Percentiles rank a stretch among this genome's conserved stretches.
phyloP scores from a whole-genome alignment of 1,140 invertebrate genomes.

The Calliphora vicina region DNA sequence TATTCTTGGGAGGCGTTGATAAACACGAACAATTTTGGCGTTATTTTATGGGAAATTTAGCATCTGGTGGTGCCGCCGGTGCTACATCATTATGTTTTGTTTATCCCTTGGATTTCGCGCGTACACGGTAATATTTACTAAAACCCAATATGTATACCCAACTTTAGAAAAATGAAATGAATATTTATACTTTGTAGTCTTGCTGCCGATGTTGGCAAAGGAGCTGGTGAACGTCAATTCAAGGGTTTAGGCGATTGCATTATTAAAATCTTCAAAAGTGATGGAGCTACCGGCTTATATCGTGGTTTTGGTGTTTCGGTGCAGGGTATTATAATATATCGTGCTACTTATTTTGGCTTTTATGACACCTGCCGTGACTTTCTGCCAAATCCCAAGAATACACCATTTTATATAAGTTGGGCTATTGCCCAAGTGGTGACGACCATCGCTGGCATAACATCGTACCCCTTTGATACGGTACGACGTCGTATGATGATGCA shows the following conservation, averaged over 20 bases:
- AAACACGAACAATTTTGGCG: conserved; percentile 88
- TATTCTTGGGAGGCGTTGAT: conserved; percentile 84
- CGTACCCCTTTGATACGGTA: conserved; percentile 95
- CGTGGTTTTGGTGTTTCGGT: conserved; percentile 93
- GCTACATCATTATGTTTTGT: conserved; percentile 93
- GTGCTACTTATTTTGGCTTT: conserved; percentile 94
- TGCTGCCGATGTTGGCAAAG: conserved; percentile 86
- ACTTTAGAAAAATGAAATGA: background rate
- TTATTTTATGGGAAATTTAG: conserved; percentile 87
- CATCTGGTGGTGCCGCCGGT: conserved; percentile 92
- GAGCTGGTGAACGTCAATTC: conserved; percentile 81
- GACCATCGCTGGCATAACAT: conserved; percentile 85
- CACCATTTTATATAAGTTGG: conserved; percentile 85
- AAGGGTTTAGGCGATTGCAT: conserved; percentile 87
- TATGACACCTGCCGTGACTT: conserved; percentile 92
- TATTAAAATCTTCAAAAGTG: conserved; percentile 85
- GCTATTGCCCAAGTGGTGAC: conserved; percentile 87
- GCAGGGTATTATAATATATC: conserved; percentile 88
- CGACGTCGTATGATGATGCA: conserved; percentile 95
- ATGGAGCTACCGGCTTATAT: conserved; percentile 88
- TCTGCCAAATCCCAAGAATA: conserved; percentile 85
- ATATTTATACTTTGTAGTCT: conserved; percentile 65
- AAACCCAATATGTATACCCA: too few relatives aligned
- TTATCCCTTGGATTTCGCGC: conserved; percentile 93
- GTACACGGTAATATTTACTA: conserved; percentile 76